These are phyloP conservation scores for Carassius auratus DNA, from an alignment of 2,113 vertebrate species.

Conservation along the genomic window DNA sequence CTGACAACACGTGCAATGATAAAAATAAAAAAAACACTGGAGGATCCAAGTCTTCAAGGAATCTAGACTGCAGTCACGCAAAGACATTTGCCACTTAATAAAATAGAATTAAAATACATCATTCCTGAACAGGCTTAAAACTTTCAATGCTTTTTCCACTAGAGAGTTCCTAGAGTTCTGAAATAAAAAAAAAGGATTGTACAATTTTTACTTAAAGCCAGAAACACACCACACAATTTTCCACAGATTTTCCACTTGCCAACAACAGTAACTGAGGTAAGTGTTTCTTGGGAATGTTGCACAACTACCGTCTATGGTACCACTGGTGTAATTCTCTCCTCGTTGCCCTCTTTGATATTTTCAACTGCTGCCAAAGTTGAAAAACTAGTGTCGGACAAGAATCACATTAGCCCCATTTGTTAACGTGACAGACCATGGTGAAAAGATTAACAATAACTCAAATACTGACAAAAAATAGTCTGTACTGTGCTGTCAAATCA, in stretches of 20 bases:
- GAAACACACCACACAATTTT: background rate
- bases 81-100: slow-evolving; percentile 14
- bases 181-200: background rate
- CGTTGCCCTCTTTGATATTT: slow-evolving; percentile 71
- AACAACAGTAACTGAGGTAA: slow-evolving; percentile 20
- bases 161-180: background rate
- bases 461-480: background rate
- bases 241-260: background rate
- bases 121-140: background rate
- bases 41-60: slow-evolving; percentile 66
- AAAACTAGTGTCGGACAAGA: slow-evolving; percentile 66
- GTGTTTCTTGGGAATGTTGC: slow-evolving; percentile 14
- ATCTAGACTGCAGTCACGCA: slow-evolving; percentile 64
- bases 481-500: slow-evolving; percentile 65
- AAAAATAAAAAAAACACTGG: slow-evolving; percentile 64
- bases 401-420: background rate
- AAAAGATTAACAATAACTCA: background rate
- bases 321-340: slow-evolving; percentile 70
- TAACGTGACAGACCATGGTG: background rate
- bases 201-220: background rate
- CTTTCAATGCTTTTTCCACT: background rate
- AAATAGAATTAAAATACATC: background rate
- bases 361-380: slow-evolving; percentile 77
- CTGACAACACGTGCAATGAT: slow-evolving; percentile 71
- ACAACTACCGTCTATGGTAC: slow-evolving; percentile 58